Percentiles rank a stretch among this genome's conserved stretches.
Evolutionary conservation across 35 echinoderm and acorn worm genomes (phyloP).

Genomic region (Nesometra sesokonis): DNA sequence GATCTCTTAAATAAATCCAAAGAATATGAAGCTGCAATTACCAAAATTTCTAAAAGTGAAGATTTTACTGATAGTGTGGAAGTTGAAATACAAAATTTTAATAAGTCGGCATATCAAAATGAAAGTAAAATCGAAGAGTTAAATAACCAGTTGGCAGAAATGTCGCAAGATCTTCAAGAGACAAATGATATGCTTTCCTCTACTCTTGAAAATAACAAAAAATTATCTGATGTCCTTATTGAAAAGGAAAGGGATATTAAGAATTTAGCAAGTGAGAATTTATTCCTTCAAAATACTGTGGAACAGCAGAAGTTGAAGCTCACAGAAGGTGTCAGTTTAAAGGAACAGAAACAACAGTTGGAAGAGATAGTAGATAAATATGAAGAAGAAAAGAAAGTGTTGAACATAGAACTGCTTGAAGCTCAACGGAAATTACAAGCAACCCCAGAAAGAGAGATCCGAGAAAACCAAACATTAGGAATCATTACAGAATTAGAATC

Average conservation of each 20-base stretch:
- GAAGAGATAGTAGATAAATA: constrained; percentile 22
- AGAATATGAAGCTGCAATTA: constrained; percentile 4
- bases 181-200: constrained; percentile 73
- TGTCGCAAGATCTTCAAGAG: constrained; percentile 44
- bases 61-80: background rate
- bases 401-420: background rate
- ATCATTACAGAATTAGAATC: constrained; percentile 48
- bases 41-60: background rate
- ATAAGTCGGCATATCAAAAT: constrained; percentile 14
- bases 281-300: constrained; percentile 61
- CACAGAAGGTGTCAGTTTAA: constrained; percentile 9
- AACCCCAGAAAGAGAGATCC: background rate
- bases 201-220: constrained; percentile 49
- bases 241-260: constrained; percentile 88
- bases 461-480: constrained; percentile 32
- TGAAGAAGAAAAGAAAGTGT: constrained; percentile 16
- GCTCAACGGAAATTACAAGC: background rate
- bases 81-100: constrained; percentile 34
- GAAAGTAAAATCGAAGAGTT: constrained; percentile 31
- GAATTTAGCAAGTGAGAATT: constrained; percentile 65
- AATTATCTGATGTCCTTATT: constrained; percentile 59
- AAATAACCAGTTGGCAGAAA: constrained; percentile 36
- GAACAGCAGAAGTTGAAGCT: constrained; percentile 63
- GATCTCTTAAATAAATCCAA: constrained; percentile 8
- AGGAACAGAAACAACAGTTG: constrained; percentile 22